Evolutionary conservation across 2,888 invertebrate species (phyloP).

Genomic region (Euplagia quadripunctaria): DNA sequence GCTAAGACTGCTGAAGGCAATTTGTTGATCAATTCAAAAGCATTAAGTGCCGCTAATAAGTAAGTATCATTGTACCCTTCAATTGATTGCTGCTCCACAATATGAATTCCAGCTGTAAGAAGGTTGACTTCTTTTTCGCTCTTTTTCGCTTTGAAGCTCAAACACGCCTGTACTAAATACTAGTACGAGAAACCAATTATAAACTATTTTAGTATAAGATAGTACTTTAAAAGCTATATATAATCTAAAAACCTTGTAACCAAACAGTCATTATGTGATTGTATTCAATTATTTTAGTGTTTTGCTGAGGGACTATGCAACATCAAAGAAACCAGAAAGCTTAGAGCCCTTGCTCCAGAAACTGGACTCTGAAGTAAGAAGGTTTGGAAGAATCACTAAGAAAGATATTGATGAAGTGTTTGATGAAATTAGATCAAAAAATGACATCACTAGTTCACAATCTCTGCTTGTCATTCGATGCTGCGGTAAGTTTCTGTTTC

Average conservation of each 20-base stretch:
- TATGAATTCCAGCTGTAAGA: not conserved
- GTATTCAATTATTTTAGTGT: slow-evolving; percentile 74
- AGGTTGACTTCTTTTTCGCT: not conserved
- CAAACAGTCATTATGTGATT: not conserved
- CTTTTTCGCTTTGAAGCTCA: not conserved
- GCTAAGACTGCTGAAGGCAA: slow-evolving; percentile 89
- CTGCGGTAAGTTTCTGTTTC: slow-evolving; percentile 87
- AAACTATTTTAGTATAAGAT: not conserved
- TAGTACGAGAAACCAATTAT: not conserved
- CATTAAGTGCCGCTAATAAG: slow-evolving; percentile 75
- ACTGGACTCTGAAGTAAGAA: slow-evolving; percentile 90
- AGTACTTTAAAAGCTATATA: too few species aligned
- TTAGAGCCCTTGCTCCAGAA: slow-evolving; percentile 90
- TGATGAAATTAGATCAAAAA: slow-evolving; percentile 90
- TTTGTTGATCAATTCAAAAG: slow-evolving; percentile 79
- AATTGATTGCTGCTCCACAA: not conserved
- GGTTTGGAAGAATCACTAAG: slow-evolving; percentile 91
- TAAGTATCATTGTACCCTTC: slow-evolving; percentile 55
- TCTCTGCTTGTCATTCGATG: slow-evolving; percentile 93
- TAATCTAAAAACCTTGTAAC: not conserved
- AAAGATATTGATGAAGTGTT: slow-evolving; percentile 93
- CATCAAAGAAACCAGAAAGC: slow-evolving; percentile 86
- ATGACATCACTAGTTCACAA: slow-evolving; percentile 92
- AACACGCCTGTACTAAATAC: not conserved
- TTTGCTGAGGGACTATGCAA: slow-evolving; percentile 85